Evolutionary conservation across 2,888 invertebrate genomes (phyloP), one percentile per base, ranked within the genome.

Genomic region (Suillia variegata): DNA sequence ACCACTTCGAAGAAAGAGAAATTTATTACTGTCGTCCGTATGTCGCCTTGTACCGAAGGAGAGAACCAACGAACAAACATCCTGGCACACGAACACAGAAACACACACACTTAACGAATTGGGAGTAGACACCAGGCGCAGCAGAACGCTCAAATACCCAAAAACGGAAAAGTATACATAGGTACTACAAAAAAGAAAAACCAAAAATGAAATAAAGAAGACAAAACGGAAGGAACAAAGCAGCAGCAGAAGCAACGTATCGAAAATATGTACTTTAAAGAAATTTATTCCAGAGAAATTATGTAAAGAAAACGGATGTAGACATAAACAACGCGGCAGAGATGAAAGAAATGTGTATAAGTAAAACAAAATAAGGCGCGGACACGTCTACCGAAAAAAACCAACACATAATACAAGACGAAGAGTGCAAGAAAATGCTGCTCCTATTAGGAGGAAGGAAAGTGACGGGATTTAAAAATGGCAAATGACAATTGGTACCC

Each of bases 271-370:
- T n/a, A 38, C 15, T 31, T 31, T 10, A 38, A n/a, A 31, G 6
- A 12, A 38, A 10, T 4, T n/a, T 13, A 38, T n/a, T n/a, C 4
- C n/a, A 10, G 3, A 38, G 38, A 13, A 38, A 38, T 38, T 38
- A n/a, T 13, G 38, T n/a, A 38, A n/a, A 38, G 38, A 38, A 38
- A 38, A 38, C 38, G 38, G 38, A 38, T 38, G 38, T 38, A 38
- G 6, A 13, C 4, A n/a, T n/a, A n/a, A 38, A n/a, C n/a, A n/a
- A n/a, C n/a, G 38, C 38, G 38, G 38, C 38, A 38, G n/a, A 38
- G 13, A 38, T 38, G 15, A 38, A 38, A 38, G 38, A 38, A 38
- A n/a, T 38, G 15, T 38, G 15, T n/a, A 38, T 10, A 13, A 10
- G 38, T 38, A 38, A 13, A 13, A 38, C 3, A 13, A 31, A 38